Base-by-base conservation (phyloP, 1,140 invertebrate species). In the Dendrolimus kikuchii region DNA sequence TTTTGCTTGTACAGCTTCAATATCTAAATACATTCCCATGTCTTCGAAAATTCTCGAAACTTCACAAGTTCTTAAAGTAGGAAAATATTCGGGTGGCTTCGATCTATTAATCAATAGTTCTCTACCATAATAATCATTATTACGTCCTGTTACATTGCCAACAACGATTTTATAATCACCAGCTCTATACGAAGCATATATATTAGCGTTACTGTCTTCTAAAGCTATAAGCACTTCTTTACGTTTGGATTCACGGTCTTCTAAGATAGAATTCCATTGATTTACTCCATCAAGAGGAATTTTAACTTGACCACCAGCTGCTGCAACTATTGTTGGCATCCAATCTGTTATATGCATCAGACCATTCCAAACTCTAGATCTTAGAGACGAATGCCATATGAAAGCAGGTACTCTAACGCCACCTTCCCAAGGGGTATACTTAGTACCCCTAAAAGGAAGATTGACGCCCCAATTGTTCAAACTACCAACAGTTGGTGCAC, bases 291-390 rank as follows among this genome's bases (percentile, higher is more conserved):
- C 95, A 38, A 86, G 78, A 40, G 57, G 46, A 38, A 43, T 60
- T 46, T 57, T 55, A 5, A 79, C 36, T 51, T 53, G 46, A 4
- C 74, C 77, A 5, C 79, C 81, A 23, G 70, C 74, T n/a, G 76
- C 81, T 7, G 71, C 60, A 23, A 71, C 23, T 37, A 98, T 81
- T 0, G 96, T 97, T 0, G 96, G 96, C 41, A 98, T 74, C 95
- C 96, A 97, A 78, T 98, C 96, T n/a, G 90, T 90, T 5, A 98
- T 91, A 65, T 96, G 94, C 76, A 97, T 93, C 46, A 97, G 80
- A 44, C 95, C 90, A 55, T 92, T 90, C 92, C 9, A 95, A 86
- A 73, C 91, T 71, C 62, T 90, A 77, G 51, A 89, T 78, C 47
- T 92, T n/a, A 92, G 81, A 60, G 89, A 69, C 0, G 94, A 91